Percentiles rank a stretch among this genome's conserved stretches.
Conservation (phyloP, 2,888 invertebrate species). For the Parnassius apollo region DNA sequence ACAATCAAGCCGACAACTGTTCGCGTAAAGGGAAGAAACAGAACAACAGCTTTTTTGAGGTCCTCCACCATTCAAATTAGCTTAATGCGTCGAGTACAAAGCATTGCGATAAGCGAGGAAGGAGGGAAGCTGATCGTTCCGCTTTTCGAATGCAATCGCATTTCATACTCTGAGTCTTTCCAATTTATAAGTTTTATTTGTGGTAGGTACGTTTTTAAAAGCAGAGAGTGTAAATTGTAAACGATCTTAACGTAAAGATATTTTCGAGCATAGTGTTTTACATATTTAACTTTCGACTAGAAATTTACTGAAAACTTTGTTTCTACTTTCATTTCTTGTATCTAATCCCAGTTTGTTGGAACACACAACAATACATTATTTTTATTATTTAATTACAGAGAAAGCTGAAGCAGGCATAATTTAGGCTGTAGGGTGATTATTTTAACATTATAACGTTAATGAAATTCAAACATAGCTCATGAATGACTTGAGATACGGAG, state of each 20-base stretch:
- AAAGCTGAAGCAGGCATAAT: no score
- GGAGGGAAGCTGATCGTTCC: slow-evolving; percentile 56
- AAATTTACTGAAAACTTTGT: background rate
- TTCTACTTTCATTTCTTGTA: slow-evolving; percentile 5
- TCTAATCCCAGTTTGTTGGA: background rate
- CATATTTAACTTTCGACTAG: background rate
- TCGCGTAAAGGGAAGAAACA: slow-evolving; percentile 71
- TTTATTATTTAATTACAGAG: no score
- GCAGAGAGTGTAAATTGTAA: slow-evolving; percentile 20
- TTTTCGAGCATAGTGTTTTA: no score
- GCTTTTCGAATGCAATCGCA: slow-evolving; percentile 53
- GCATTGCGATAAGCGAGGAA: slow-evolving; percentile 69
- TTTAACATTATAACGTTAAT: no score
- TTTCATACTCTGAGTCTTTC: slow-evolving; percentile 48
- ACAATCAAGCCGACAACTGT: slow-evolving; percentile 65
- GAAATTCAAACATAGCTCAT: no score
- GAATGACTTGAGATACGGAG: no score
- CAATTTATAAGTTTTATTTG: slow-evolving; percentile 25
- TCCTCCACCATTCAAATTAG: slow-evolving; percentile 78
- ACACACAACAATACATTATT: background rate
- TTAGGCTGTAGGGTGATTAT: no score
- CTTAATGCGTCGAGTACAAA: slow-evolving; percentile 77
- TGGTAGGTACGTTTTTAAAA: slow-evolving; percentile 11
- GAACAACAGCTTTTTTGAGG: slow-evolving; percentile 74
- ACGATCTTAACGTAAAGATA: background rate